Conservation (phyloP, 2,888 invertebrate species). For the Melanostoma mellinum region DNA sequence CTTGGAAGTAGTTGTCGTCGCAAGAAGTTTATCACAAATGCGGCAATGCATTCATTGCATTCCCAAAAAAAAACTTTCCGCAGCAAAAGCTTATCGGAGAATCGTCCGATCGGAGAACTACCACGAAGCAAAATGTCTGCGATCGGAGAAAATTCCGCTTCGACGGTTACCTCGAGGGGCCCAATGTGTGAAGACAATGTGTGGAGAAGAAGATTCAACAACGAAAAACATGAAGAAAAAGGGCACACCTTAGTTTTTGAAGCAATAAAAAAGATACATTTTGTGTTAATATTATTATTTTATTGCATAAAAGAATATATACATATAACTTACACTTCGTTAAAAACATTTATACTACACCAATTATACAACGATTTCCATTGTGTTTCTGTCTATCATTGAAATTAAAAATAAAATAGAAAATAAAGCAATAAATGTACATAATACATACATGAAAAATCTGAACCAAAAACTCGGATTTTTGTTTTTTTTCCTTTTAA, state of each 20-base stretch:
- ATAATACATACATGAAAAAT: conserved; percentile 12
- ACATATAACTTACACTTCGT: conserved; percentile 55
- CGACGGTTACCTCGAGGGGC: conserved; percentile 2
- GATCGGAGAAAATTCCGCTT: not conserved
- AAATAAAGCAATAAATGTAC: conserved; percentile 33
- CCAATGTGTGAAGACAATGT: not conserved
- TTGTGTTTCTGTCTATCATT: conserved; percentile 40
- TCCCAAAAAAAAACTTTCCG: no score
- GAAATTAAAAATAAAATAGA: conserved; percentile 38
- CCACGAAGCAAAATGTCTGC: no score
- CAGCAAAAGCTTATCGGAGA: no score
- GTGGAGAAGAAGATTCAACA: no score
- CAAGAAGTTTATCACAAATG: no score
- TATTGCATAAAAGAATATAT: conserved; percentile 63
- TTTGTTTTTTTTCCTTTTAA: conserved; percentile 21
- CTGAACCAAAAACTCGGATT: conserved; percentile 15
- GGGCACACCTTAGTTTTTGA: not conserved
- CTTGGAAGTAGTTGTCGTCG: no score
- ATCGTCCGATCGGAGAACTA: no score
- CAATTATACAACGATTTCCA: conserved; percentile 27
- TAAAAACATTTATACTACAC: conserved; percentile 54
- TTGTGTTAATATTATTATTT: conserved; percentile 69
- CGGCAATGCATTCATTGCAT: no score
- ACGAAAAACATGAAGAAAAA: no score
- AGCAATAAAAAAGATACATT: not conserved